phyloP scores from a whole-genome alignment of 2,797 vertebrate species.

The Rhadinocentrus ornatus region DNA sequence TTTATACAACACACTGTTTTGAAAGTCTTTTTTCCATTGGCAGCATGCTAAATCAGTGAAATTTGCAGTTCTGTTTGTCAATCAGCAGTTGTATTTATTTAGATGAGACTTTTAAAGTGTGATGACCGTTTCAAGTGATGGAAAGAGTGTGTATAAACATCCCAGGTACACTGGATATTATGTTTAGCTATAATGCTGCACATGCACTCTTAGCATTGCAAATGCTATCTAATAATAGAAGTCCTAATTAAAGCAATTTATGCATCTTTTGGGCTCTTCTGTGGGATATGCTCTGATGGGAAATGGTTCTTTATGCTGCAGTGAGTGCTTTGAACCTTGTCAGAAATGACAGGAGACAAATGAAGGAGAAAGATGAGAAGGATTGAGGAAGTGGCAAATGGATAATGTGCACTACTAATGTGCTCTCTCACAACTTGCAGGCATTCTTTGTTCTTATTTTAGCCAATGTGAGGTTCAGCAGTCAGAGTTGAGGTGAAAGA shows the following conservation, averaged over 20 bases:
- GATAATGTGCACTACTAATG: constrained; percentile 52
- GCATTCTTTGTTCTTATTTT: constrained; percentile 38
- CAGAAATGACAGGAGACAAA: constrained; percentile 60
- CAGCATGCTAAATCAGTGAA: not conserved
- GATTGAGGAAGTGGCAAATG: constrained; percentile 44
- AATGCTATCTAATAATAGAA: constrained; percentile 67
- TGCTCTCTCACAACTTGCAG: constrained; percentile 36
- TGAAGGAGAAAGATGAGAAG: constrained; percentile 60
- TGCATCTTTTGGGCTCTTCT: constrained; percentile 62
- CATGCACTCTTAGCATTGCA: constrained; percentile 29
- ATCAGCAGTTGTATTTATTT: not conserved
- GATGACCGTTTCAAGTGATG: not conserved
- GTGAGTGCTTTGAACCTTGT: constrained; percentile 66
- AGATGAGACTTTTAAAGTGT: too few species aligned
- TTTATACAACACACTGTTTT: not conserved
- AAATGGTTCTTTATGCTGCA: constrained; percentile 64
- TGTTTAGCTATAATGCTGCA: constrained; percentile 2
- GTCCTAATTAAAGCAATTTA: constrained; percentile 72
- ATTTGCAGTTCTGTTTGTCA: not conserved
- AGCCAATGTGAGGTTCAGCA: constrained; percentile 56
- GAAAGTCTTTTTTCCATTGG: not conserved
- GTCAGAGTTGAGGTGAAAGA: constrained; percentile 38
- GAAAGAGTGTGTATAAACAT: not conserved
- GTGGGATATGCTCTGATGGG: constrained; percentile 59
- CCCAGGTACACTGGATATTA: not conserved